Conservation (phyloP, 1,140 invertebrate species). For the Acarapis woodi region DNA sequence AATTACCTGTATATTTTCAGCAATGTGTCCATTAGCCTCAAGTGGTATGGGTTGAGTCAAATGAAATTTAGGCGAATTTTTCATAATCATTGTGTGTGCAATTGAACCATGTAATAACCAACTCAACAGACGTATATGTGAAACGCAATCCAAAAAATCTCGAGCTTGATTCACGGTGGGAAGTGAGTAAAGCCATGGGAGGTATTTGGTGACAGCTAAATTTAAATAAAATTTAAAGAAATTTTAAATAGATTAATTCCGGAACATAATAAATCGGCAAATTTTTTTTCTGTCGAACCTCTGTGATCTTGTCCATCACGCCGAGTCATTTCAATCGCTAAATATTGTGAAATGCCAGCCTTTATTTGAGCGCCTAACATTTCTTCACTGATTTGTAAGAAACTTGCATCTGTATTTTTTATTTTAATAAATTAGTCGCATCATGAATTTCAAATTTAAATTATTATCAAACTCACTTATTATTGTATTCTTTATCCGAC, state of each 20-base stretch:
- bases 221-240: too few species aligned
- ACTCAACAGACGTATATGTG: slow-evolving; percentile 68
- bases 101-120: slow-evolving; percentile 84
- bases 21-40: slow-evolving; percentile 77
- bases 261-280: too few species aligned
- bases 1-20: slow-evolving; percentile 78
- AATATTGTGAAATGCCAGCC: slow-evolving; percentile 72
- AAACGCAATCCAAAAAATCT: slow-evolving; percentile 81
- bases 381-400: slow-evolving; percentile 60
- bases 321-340: slow-evolving; percentile 67
- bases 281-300: too few species aligned
- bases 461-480: background rate
- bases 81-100: slow-evolving; percentile 41
- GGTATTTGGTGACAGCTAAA: slow-evolving; percentile 45
- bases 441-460: too few species aligned
- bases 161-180: slow-evolving; percentile 60
- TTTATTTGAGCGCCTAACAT: slow-evolving; percentile 80
- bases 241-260: too few species aligned
- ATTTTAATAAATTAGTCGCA: slow-evolving; percentile 25
- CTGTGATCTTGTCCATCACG: slow-evolving; percentile 55
- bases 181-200: slow-evolving; percentile 72
- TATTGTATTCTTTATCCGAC: slow-evolving; percentile 59
- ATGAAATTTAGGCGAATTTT: slow-evolving; percentile 7
- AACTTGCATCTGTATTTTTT: slow-evolving; percentile 40
- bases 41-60: slow-evolving; percentile 60